These are phyloP conservation scores for Dimorphilus gyrociliatus DNA, from an alignment of 2,888 invertebrate genomes.

Conservation along the genomic window DNA sequence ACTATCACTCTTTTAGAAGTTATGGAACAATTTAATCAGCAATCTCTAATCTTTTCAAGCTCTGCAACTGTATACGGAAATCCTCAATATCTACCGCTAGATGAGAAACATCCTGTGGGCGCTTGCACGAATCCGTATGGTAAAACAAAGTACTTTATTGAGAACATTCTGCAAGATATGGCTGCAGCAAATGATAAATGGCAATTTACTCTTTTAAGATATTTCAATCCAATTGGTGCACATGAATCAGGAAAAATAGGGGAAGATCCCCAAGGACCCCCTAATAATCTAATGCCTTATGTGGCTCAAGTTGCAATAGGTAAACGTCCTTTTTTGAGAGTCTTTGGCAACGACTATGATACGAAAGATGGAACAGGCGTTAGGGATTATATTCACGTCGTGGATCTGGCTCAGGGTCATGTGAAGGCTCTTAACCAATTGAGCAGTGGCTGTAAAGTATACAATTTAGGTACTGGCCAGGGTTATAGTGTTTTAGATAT, in stretches of 20 bases:
- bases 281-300: conserved; percentile 86
- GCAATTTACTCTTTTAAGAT: conserved; percentile 76
- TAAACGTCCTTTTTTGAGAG: conserved; percentile 58
- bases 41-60: conserved; percentile 67
- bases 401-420: conserved; percentile 68
- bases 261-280: conserved; percentile 81
- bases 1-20: conserved; percentile 79
- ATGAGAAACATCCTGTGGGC: conserved; percentile 69
- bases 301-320: conserved; percentile 77
- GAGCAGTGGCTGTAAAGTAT: conserved; percentile 46
- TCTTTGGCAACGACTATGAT: conserved; percentile 77
- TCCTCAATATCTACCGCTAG: conserved; percentile 67
- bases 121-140: conserved; percentile 81
- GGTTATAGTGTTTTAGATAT: conserved; percentile 75
- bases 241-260: conserved; percentile 80
- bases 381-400: conserved; percentile 75
- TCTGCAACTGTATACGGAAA: conserved; percentile 87
- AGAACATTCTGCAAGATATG: conserved; percentile 79
- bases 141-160: conserved; percentile 81
- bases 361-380: conserved; percentile 81
- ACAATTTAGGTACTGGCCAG: conserved; percentile 75
- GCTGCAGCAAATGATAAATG: conserved; percentile 70
- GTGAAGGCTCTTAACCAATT: conserved; percentile 60
- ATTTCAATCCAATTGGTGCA: conserved; percentile 90
- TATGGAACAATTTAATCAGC: conserved; percentile 62